Base-by-base conservation (phyloP, 2,888 invertebrate genomes). In the Eupithecia abbreviata region DNA sequence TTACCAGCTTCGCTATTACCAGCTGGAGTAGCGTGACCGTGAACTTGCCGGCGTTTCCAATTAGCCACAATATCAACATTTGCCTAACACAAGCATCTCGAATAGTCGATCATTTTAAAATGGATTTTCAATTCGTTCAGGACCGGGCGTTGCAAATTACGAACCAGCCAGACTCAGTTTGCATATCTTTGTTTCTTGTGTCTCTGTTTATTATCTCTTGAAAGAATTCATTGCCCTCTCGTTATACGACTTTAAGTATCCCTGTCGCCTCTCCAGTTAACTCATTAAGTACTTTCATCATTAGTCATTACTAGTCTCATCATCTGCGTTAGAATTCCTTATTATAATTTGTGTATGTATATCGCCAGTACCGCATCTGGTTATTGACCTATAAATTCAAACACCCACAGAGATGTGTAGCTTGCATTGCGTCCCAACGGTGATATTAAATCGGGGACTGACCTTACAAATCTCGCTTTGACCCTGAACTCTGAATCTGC, bases 401-500 rank as follows among this genome's bases (percentile, higher is more conserved):
- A 68, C 45, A 68, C 68, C 68, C 68, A 68, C 45, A 10, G 68
- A 49, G 47, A 43, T 68, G 43, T 30, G 68, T 4, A 43, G n/a
- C 67, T 66, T 42, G 42, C 42, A 15, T 66, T n/a, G 67, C 15
- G 43, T 18, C 9, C 47, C 47, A 47, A 18, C 45, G 4, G 30
- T 10, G n/a, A 18, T 49, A 47, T 69, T 49, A 58, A 58, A 71
- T 13, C 12, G 71, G 55, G 55, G 58, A 42, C 71, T 55, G 71
- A 71, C 71, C 71, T 71, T 58, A 58, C 71, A 71, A 43, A 71
- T 42, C 71, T 49, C 55, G n/a, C n/a, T 43, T 9, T 69, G 79
- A 75, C 80, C 77, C 68, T 78, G 72, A 79, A 75, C 79, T 82
- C 84, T 84, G 83, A 86, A 88, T 87, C 85, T 88, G 86, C 84